Evolutionary conservation across 2,888 invertebrate genomes (phyloP).

Genomic region (Meiosimyza decipiens): DNA sequence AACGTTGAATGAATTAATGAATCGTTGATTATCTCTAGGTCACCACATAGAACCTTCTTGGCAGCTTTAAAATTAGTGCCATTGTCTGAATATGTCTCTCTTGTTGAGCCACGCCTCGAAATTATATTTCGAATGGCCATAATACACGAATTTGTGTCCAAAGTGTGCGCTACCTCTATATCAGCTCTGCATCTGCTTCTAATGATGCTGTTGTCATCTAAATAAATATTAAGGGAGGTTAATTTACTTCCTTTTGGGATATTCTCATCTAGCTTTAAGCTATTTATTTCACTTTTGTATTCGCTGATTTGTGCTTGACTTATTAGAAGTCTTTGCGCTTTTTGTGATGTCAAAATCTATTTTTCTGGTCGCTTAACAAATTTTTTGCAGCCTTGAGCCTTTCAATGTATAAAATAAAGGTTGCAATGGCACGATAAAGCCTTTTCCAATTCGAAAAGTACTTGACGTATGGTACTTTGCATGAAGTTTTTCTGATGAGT

Average conservation of each 20-base stretch:
- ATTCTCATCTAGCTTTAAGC: too few relatives aligned
- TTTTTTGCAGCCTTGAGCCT: slow-evolving; percentile 6
- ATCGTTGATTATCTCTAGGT: slow-evolving; percentile 24
- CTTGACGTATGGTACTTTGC: background rate
- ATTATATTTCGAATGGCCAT: slow-evolving; percentile 41
- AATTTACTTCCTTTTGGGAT: too few relatives aligned
- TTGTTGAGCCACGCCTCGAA: slow-evolving; percentile 38
- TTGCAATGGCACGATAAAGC: slow-evolving; percentile 4
- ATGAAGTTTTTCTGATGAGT: background rate
- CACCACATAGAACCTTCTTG: background rate
- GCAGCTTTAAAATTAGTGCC: slow-evolving; percentile 39
- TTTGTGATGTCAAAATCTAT: background rate
- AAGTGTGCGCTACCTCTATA: slow-evolving; percentile 41
- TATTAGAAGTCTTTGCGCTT: slow-evolving; percentile 16
- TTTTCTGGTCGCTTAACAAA: background rate
- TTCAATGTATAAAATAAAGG: slow-evolving; percentile 10
- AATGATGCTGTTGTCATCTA: too few relatives aligned
- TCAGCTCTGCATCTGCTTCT: too few relatives aligned
- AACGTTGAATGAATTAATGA: slow-evolving; percentile 12
- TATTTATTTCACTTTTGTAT: too few relatives aligned
- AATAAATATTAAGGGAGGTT: too few relatives aligned
- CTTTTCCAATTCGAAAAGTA: slow-evolving; percentile 6
- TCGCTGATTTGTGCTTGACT: too few relatives aligned
- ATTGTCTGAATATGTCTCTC: slow-evolving; percentile 41
- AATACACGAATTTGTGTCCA: slow-evolving; percentile 42